Percentiles rank a stretch among this genome's conserved stretches.
These are phyloP conservation scores for Drosophila longiperda DNA, from an alignment of 2,888 invertebrate species.

Conservation along the genomic window DNA sequence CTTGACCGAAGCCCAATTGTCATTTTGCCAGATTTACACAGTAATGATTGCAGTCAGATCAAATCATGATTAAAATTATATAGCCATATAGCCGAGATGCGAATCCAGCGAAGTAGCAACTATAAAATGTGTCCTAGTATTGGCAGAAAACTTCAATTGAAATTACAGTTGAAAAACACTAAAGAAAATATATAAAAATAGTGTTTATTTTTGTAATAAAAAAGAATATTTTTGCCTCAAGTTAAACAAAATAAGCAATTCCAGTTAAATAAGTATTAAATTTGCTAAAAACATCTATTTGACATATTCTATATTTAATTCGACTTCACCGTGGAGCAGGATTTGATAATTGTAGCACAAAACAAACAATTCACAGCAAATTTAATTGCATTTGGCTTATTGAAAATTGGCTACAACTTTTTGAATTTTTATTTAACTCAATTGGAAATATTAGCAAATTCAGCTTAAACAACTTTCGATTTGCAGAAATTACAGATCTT, in stretches of 20 bases:
- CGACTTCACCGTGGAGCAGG: background rate
- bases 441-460: background rate
- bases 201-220: background rate
- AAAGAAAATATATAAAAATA: background rate
- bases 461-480: background rate
- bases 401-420: background rate
- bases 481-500: background rate
- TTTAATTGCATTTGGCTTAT: background rate
- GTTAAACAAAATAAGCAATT: background rate
- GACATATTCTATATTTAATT: background rate
- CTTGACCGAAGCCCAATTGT: background rate
- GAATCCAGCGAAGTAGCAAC: background rate
- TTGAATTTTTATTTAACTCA: background rate
- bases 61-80: background rate
- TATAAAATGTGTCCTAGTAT: background rate
- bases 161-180: background rate
- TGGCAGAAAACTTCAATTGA: background rate
- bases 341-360: background rate
- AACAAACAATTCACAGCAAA: background rate
- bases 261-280: background rate
- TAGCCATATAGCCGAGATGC: background rate
- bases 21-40: background rate
- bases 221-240: background rate
- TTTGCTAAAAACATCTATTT: background rate
- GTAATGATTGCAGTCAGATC: background rate